Evolutionary conservation across 2,797 vertebrate species (phyloP).

Genomic region (Cyprinodon diabolis): DNA sequence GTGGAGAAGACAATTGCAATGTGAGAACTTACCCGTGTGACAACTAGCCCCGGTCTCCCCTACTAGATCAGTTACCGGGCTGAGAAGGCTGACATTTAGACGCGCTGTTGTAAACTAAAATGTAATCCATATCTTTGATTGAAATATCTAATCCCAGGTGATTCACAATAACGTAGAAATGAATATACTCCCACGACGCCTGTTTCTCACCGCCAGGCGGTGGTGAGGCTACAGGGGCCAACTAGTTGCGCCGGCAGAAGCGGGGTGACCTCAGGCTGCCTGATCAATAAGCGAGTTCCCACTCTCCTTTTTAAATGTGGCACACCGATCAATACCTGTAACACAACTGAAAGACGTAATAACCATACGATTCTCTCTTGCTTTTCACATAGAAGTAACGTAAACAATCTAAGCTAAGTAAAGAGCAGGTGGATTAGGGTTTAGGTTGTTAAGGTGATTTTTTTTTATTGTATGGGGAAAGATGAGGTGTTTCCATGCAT

Average conservation of each 20-base stretch:
- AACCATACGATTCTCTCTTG: slow-evolving; percentile 66
- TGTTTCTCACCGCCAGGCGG: slow-evolving; percentile 22
- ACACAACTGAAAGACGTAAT: slow-evolving; percentile 77
- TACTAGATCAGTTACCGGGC: slow-evolving; percentile 8
- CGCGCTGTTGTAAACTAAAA: slow-evolving; percentile 34
- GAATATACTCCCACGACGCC: slow-evolving; percentile 30
- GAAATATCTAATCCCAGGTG: slow-evolving; percentile 57
- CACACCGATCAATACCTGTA: slow-evolving; percentile 79
- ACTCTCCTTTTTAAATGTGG: slow-evolving; percentile 81
- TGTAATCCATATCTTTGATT: slow-evolving; percentile 54
- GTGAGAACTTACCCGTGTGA: too few species aligned
- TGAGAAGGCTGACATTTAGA: slow-evolving; percentile 20
- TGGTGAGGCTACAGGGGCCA: slow-evolving; percentile 51
- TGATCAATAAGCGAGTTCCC: slow-evolving; percentile 81
- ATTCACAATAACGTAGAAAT: slow-evolving; percentile 65
- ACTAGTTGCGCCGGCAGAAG: slow-evolving; percentile 63
- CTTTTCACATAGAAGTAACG: slow-evolving; percentile 68
- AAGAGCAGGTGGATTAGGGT: slow-evolving; percentile 21
- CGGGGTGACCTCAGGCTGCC: slow-evolving; percentile 75
- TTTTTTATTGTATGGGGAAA: background rate
- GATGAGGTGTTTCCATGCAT: background rate
- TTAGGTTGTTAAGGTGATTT: background rate
- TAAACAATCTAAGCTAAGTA: slow-evolving; percentile 69
- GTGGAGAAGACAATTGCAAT: too few species aligned
- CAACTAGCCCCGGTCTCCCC: too few species aligned